phyloP scores from a whole-genome alignment of 23 tunicate species.

The Halocynthia roretzi region DNA sequence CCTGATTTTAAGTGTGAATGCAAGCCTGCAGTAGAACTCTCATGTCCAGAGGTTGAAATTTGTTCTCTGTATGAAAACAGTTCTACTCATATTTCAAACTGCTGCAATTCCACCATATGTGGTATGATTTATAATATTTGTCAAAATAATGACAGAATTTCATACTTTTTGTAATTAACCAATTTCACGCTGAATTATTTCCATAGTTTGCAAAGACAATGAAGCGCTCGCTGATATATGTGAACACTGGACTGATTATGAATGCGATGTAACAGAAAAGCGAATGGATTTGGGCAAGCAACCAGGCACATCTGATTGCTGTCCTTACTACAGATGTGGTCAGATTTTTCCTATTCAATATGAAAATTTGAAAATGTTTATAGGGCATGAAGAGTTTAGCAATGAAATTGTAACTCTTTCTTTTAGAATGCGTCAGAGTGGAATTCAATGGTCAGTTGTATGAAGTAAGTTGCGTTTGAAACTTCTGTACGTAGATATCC shows the following conservation, averaged over 20 bases:
- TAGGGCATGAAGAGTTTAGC: not conserved
- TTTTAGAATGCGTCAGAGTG: not conserved
- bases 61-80: not conserved
- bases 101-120: not conserved
- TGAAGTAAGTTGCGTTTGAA: not conserved
- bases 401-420: not conserved
- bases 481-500: not conserved
- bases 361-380: not conserved
- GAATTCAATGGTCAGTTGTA: constrained; percentile 10
- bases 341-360: not conserved
- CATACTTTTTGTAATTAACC: not conserved
- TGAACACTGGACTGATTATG: not conserved
- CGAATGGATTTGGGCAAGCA: not conserved
- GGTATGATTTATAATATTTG: not conserved
- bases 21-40: not conserved
- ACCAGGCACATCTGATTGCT: not conserved
- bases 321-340: constrained; percentile 7
- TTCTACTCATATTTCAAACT: not conserved
- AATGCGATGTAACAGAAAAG: not conserved
- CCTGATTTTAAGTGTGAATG: constrained; percentile 5
- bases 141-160: not conserved
- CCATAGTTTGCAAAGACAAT: constrained; percentile 5
- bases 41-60: not conserved
- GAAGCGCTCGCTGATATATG: not conserved
- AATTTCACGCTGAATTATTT: not conserved